Conservation (phyloP, 2,113 vertebrate species). For the Delphinapterus leucas region DNA sequence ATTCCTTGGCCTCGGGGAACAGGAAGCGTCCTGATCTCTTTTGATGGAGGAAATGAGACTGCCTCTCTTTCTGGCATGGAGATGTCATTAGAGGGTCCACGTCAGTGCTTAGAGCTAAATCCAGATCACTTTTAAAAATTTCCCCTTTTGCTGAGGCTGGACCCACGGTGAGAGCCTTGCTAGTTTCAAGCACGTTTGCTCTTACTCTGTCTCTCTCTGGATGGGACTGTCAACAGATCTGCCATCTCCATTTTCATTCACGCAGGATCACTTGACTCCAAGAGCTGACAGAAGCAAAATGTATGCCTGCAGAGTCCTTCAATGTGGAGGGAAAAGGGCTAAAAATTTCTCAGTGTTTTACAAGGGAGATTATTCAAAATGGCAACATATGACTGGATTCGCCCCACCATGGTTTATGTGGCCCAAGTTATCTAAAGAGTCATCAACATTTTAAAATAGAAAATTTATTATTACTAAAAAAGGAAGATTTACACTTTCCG, state of each 20-base stretch:
- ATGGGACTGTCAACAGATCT: not conserved
- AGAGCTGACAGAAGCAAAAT: not conserved
- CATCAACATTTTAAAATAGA: not conserved
- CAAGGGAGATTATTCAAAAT: not conserved
- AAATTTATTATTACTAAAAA: not conserved
- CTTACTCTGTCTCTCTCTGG: accelerated
- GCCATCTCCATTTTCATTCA: not conserved
- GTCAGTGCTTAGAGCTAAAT: not conserved
- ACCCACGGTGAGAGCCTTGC: too few species aligned
- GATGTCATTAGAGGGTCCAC: not conserved
- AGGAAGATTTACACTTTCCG: not conserved
- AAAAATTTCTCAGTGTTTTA: accelerated
- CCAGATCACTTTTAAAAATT: not conserved
- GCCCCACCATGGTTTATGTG: not conserved
- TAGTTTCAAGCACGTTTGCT: accelerated
- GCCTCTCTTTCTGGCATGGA: too few species aligned
- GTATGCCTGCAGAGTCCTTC: not conserved
- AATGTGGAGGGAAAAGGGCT: not conserved
- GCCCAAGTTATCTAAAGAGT: not conserved
- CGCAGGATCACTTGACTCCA: not conserved
- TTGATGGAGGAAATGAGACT: not conserved
- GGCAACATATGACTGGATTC: accelerated
- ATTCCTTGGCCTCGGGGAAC: not conserved
- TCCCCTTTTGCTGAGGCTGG: not conserved
- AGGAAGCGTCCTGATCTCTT: not conserved